Percentiles rank a stretch among this genome's conserved stretches.
Evolutionary conservation across 2,113 vertebrate genomes (phyloP).

Genomic region (Dicentrarchus labrax): DNA sequence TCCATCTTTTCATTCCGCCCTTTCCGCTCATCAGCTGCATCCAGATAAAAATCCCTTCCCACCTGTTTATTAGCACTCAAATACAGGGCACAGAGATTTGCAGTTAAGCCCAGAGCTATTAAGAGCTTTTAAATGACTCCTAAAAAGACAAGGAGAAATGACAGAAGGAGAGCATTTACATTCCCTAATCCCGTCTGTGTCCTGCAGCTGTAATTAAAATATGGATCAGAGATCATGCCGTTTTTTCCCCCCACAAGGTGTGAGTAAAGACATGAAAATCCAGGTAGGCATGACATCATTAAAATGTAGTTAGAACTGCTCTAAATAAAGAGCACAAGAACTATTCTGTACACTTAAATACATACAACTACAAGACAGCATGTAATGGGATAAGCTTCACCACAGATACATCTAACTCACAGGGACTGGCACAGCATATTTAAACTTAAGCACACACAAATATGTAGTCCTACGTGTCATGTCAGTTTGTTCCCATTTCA

Average conservation of each 20-base stretch:
- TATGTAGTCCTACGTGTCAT: conserved; percentile 37
- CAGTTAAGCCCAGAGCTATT: conserved; percentile 57
- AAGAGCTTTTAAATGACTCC: conserved; percentile 45
- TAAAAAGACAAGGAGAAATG: conserved; percentile 50
- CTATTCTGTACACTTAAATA: background rate
- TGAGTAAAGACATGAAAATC: conserved; percentile 27
- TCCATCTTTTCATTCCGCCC: conserved; percentile 36
- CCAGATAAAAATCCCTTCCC: conserved; percentile 52
- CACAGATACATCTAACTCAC: conserved; percentile 16
- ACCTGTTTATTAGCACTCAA: conserved; percentile 64
- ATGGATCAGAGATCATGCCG: conserved; percentile 51
- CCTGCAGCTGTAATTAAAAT: conserved; percentile 73
- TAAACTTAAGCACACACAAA: background rate
- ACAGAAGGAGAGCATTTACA: conserved; percentile 51
- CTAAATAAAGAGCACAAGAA: background rate
- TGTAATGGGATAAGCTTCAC: background rate
- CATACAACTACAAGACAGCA: background rate
- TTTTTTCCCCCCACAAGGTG: conserved; percentile 14
- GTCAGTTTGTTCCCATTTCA: conserved; percentile 53
- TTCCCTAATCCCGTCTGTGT: conserved; percentile 62
- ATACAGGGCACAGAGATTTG: conserved; percentile 32
- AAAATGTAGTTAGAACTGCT: conserved; percentile 8
- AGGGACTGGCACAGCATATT: conserved; percentile 4
- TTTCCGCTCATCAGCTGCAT: conserved; percentile 44
- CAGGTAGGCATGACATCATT: conserved; percentile 46